Conservation (phyloP, 2,113 vertebrate species). For the Microcebus ravelobensis region DNA sequence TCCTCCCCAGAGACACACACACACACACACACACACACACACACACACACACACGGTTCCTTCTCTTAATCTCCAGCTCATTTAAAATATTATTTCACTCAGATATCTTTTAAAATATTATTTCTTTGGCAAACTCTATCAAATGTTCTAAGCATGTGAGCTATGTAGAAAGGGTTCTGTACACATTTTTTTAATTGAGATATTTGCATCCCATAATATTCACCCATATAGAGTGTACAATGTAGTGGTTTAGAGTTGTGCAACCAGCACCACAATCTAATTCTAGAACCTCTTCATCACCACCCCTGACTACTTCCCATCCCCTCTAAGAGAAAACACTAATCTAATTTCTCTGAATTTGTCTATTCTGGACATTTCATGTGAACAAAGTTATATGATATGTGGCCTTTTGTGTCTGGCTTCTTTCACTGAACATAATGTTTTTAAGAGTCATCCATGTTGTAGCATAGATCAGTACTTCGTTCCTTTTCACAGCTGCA, state of each 20-base stretch:
- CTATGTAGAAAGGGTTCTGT: neutral
- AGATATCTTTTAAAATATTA: neutral
- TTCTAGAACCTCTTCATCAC: neutral
- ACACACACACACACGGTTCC: neutral
- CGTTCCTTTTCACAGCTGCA: neutral
- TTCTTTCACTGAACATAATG: neutral
- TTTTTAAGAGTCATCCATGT: neutral
- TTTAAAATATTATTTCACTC: neutral
- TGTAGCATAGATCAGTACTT: neutral
- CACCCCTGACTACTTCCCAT: neutral
- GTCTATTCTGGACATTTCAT: neutral
- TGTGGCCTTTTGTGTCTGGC: neutral
- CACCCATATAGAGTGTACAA: neutral
- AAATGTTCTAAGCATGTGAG: slow-evolving; percentile 5
- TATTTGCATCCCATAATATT: neutral
- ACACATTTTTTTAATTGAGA: neutral
- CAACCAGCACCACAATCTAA: neutral
- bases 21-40: neutral
- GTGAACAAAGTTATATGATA: neutral
- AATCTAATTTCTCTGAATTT: neutral
- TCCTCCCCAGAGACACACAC: neutral
- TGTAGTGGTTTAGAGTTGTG: neutral
- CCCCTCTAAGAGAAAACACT: neutral
- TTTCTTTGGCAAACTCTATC: slow-evolving; percentile 16
- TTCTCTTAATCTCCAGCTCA: neutral